These are phyloP conservation scores for Sebastes taczanowskii DNA, from an alignment of 2,797 vertebrate species.

Conservation along the genomic window DNA sequence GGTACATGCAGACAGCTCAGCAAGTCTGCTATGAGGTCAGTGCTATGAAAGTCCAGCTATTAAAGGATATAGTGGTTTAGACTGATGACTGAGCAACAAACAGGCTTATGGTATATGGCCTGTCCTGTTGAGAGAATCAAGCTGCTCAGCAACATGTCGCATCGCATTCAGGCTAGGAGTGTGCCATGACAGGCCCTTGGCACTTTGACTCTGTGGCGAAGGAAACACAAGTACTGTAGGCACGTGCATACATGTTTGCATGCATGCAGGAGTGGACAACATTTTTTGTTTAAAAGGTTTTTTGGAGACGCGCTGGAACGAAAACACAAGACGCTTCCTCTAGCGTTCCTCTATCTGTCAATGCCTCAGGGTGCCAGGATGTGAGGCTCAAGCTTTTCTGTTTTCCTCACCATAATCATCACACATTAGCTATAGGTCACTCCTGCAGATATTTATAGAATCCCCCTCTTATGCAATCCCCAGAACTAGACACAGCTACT, in stretches of 20 bases:
- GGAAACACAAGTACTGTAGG: neutral
- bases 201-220: neutral
- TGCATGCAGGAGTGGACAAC: neutral
- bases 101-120: conserved; percentile 33
- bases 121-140: conserved; percentile 38
- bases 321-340: conserved; percentile 16
- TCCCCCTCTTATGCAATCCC: conserved; percentile 68
- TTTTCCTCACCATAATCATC: conserved; percentile 64
- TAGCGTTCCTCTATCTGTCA: conserved; percentile 27
- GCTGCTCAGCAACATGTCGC: conserved; percentile 52
- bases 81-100: conserved; percentile 52
- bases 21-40: conserved; percentile 9
- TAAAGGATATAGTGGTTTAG: conserved; percentile 58
- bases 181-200: neutral
- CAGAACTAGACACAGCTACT: conserved; percentile 65
- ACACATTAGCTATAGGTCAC: conserved; percentile 64
- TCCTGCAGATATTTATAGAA: conserved; percentile 77
- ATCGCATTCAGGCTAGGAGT: conserved; percentile 7
- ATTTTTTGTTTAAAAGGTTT: neutral
- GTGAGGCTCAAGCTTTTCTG: conserved; percentile 28
- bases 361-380: conserved; percentile 14
- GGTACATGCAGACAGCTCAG: conserved; percentile 2
- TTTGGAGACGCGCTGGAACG: neutral
- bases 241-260: neutral
- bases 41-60: conserved; percentile 29